Percentiles rank a stretch among this genome's conserved stretches.
phyloP scores from a whole-genome alignment of 2,888 invertebrate genomes.

The Ceraclea dissimilis region DNA sequence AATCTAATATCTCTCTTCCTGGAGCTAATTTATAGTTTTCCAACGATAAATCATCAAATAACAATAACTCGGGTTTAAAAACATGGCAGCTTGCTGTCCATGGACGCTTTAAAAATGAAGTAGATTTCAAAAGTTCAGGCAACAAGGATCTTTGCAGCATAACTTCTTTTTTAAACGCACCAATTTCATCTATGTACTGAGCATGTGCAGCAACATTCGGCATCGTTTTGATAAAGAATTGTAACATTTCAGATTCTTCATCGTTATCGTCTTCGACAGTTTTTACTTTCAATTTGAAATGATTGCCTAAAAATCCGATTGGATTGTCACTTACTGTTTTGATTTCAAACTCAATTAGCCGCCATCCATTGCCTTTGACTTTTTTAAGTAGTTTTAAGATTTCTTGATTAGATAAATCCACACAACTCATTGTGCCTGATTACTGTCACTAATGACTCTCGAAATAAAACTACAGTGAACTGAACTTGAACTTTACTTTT shows the following conservation, averaged over 20 bases:
- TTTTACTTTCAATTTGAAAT: slow-evolving; percentile 27
- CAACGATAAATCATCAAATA: slow-evolving; percentile 39
- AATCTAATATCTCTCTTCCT: slow-evolving; percentile 33
- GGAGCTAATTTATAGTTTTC: slow-evolving; percentile 16
- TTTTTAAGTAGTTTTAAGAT: slow-evolving; percentile 18
- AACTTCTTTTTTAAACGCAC: slow-evolving; percentile 30
- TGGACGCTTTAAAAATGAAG: slow-evolving; percentile 22
- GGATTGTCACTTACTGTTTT: slow-evolving; percentile 21
- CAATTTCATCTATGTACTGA: slow-evolving; percentile 24
- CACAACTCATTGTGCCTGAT: neutral
- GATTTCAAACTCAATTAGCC: slow-evolving; percentile 11
- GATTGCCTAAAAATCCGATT: slow-evolving; percentile 29
- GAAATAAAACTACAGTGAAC: no score
- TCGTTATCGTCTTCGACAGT: slow-evolving; percentile 9
- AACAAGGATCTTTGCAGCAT: slow-evolving; percentile 29
- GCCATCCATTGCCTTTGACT: slow-evolving; percentile 19
- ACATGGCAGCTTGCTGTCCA: slow-evolving; percentile 30
- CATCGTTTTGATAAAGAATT: slow-evolving; percentile 29
- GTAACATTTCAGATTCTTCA: slow-evolving; percentile 16
- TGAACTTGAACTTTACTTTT: no score
- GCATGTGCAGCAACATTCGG: slow-evolving; percentile 24
- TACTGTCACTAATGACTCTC: no score
- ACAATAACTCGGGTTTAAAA: slow-evolving; percentile 33
- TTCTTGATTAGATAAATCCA: slow-evolving; percentile 6
- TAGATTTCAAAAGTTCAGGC: slow-evolving; percentile 27